Conservation (phyloP, 2,888 invertebrate species). For the Isoperla grammatica region DNA sequence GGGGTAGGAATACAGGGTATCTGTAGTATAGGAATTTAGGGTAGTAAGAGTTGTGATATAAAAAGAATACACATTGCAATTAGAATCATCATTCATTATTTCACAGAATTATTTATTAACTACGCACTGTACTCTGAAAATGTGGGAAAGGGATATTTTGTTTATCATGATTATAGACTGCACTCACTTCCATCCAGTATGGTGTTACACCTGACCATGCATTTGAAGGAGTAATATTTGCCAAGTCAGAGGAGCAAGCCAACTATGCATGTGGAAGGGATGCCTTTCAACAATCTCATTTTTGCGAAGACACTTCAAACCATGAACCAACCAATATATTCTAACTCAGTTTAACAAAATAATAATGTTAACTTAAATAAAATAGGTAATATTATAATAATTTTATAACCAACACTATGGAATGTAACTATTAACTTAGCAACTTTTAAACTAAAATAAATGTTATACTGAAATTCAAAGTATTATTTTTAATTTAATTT, state of each 20-base stretch:
- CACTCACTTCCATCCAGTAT: conserved; percentile 28
- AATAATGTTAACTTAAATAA: conserved; percentile 19
- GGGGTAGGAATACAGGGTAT: too few species aligned
- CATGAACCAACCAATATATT: conserved; percentile 3
- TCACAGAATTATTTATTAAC: conserved; percentile 69
- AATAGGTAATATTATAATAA: conserved; percentile 20
- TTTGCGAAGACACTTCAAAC: conserved; percentile 29
- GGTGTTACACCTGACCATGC: conserved; percentile 26
- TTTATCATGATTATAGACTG: conserved; percentile 21
- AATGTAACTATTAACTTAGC: conserved; percentile 23
- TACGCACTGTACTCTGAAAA: conserved; percentile 62
- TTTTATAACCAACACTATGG: conserved; percentile 20
- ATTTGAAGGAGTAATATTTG: conserved; percentile 30
- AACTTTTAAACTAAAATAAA: conserved; percentile 18
- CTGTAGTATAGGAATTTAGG: too few species aligned
- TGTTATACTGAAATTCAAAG: neutral
- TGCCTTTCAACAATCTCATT: conserved; percentile 11
- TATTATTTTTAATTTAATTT: conserved; percentile 20
- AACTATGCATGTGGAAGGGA: neutral
- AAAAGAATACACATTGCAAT: conserved; percentile 31
- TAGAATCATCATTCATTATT: conserved; percentile 36
- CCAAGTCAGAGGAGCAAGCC: conserved; percentile 1
- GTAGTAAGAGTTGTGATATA: conserved; percentile 6
- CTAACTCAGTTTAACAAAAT: conserved; percentile 16
- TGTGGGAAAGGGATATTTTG: conserved; percentile 35